phyloP scores from a whole-genome alignment of 2,888 invertebrate species.

The Ashinkailepas kermadecensis region DNA sequence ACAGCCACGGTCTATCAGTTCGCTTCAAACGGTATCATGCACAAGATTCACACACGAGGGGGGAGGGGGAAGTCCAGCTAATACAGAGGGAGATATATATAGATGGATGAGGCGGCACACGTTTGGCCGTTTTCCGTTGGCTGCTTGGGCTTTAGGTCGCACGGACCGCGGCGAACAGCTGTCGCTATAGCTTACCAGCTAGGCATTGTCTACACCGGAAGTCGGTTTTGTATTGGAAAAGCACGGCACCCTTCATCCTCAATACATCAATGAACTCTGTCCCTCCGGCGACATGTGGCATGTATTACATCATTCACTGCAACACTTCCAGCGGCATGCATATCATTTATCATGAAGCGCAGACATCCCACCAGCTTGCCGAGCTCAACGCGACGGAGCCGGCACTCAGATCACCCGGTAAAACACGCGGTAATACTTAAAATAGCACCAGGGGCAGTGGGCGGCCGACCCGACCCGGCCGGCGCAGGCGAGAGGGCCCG shows the following conservation, averaged over 20 bases:
- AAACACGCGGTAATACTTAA: slow-evolving; percentile 10
- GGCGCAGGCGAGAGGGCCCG: neutral
- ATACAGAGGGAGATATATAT: no score
- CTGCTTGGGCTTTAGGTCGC: no score
- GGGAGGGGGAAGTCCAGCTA: no score
- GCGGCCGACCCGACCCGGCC: neutral
- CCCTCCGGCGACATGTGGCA: neutral
- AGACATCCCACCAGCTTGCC: no score
- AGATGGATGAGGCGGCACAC: no score
- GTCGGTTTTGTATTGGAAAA: neutral
- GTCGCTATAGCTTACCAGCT: neutral
- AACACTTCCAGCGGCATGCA: neutral
- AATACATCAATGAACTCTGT: no score
- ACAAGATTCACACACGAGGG: no score
- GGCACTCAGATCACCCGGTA: neutral
- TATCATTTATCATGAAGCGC: neutral
- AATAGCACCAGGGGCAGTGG: slow-evolving; percentile 16
- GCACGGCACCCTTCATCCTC: no score
- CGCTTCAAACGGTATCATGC: no score
- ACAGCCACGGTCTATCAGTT: no score
- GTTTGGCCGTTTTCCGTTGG: no score
- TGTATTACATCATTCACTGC: slow-evolving; percentile 1
- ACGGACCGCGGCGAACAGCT: neutral
- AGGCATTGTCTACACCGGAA: neutral
- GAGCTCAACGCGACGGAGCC: neutral